Evolutionary conservation across 2,797 vertebrate genomes (phyloP).

Genomic region (Geotrypetes seraphini): DNA sequence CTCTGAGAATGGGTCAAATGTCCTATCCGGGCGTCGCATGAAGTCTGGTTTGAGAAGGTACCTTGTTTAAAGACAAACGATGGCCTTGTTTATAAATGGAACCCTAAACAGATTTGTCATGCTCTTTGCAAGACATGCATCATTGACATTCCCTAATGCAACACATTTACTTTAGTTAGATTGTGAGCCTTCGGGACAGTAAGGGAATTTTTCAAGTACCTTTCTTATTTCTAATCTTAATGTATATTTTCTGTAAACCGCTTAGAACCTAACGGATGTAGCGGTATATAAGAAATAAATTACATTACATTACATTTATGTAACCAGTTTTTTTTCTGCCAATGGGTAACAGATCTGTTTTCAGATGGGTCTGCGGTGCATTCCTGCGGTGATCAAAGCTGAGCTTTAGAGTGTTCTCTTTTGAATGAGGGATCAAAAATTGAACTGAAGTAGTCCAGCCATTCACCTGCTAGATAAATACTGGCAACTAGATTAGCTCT

Average conservation of each 20-base stretch:
- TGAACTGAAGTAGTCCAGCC: background rate
- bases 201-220: no score
- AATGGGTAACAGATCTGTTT: slow-evolving; percentile 2
- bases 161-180: no score
- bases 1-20: slow-evolving; percentile 95
- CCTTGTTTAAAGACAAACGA: slow-evolving; percentile 20
- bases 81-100: background rate
- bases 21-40: slow-evolving; percentile 90
- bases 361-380: background rate
- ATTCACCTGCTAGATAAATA: background rate
- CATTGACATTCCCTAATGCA: slow-evolving; percentile 4
- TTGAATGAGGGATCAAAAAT: background rate
- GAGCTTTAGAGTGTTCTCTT: background rate
- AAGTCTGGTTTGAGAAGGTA: slow-evolving; percentile 87
- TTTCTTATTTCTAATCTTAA: no score
- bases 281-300: no score
- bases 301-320: no score
- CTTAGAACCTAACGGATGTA: no score
- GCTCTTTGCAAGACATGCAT: background rate
- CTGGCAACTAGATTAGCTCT: no score
- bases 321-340: background rate
- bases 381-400: background rate
- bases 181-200: no score
- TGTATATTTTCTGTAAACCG: no score
- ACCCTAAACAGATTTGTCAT: background rate